A percentile compares a stretch with the other conserved stretches of the same genome.
These are phyloP conservation scores for Theristus sp. DNA, from an alignment of 2,888 invertebrate species.

Conservation along the genomic window DNA sequence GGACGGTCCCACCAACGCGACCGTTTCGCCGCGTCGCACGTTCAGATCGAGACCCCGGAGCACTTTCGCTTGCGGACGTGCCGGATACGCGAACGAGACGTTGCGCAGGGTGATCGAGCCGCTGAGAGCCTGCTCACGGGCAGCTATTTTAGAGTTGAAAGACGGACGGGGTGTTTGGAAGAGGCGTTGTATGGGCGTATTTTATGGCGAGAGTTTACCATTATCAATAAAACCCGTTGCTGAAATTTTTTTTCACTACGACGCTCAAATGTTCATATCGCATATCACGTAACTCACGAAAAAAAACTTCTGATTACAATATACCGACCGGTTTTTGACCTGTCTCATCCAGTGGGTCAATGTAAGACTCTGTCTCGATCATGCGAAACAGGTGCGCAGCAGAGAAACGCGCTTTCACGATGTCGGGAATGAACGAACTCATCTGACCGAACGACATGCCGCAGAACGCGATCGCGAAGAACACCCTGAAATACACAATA, in stretches of 20 bases:
- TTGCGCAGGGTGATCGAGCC: slow-evolving; percentile 30
- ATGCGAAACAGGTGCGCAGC: slow-evolving; percentile 32
- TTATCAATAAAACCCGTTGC: no score
- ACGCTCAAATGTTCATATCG: no score
- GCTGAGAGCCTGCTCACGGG: slow-evolving; percentile 18
- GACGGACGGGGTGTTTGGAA: no score
- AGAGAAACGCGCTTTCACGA: slow-evolving; percentile 33
- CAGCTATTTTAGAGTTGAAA: neutral
- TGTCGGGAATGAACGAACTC: slow-evolving; percentile 33
- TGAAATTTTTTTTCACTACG: no score
- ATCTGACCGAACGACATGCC: slow-evolving; percentile 35
- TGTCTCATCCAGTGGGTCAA: slow-evolving; percentile 25
- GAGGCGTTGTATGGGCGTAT: no score
- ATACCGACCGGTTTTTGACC: slow-evolving; percentile 6
- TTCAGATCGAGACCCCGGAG: slow-evolving; percentile 14
- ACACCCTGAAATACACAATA: slow-evolving; percentile 32
- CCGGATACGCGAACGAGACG: slow-evolving; percentile 32
- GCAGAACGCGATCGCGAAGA: slow-evolving; percentile 40
- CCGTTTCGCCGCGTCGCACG: slow-evolving; percentile 26
- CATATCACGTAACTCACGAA: neutral
- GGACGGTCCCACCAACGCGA: slow-evolving; percentile 30
- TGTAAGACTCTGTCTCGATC: slow-evolving; percentile 28
- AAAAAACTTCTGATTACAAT: no score
- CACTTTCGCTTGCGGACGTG: slow-evolving; percentile 16
- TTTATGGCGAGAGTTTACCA: neutral